These are phyloP conservation scores for Drosophila albomicans DNA, from an alignment of 1,140 invertebrate species.

Conservation along the genomic window DNA sequence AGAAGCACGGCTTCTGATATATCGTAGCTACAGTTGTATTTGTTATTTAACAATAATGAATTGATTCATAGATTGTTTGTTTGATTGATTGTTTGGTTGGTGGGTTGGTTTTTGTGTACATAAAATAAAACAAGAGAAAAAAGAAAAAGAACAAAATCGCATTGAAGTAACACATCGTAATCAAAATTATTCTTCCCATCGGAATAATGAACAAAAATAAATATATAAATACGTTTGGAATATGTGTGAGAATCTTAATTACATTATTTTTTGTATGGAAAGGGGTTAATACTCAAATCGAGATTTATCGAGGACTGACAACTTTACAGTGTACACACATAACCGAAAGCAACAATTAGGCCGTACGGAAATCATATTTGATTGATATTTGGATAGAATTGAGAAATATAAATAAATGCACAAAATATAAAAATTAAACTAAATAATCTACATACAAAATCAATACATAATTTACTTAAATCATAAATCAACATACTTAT, in stretches of 20 bases:
- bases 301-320: constrained; percentile 2
- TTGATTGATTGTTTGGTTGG: constrained; percentile 57
- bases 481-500: constrained; percentile 40
- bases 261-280: neutral
- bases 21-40: constrained; percentile 77
- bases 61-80: constrained; percentile 25
- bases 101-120: constrained; percentile 76
- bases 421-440: constrained; percentile 56
- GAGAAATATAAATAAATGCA: constrained; percentile 72
- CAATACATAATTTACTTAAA: constrained; percentile 40
- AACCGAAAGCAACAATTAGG: constrained; percentile 37
- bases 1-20: constrained; percentile 84
- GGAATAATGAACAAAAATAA: constrained; percentile 34
- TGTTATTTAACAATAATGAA: constrained; percentile 14
- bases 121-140: constrained; percentile 83
- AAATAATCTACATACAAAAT: constrained; percentile 47
- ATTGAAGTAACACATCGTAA: constrained; percentile 67
- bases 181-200: constrained; percentile 52
- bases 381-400: constrained; percentile 15
- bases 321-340: constrained; percentile 18
- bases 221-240: constrained; percentile 15
- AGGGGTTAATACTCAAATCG: constrained; percentile 23
- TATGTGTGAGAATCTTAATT: neutral
- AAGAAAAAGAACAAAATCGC: constrained; percentile 78
- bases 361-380: constrained; percentile 20